phyloP scores from a whole-genome alignment of 2,888 invertebrate species.

The Desoria tigrina region DNA sequence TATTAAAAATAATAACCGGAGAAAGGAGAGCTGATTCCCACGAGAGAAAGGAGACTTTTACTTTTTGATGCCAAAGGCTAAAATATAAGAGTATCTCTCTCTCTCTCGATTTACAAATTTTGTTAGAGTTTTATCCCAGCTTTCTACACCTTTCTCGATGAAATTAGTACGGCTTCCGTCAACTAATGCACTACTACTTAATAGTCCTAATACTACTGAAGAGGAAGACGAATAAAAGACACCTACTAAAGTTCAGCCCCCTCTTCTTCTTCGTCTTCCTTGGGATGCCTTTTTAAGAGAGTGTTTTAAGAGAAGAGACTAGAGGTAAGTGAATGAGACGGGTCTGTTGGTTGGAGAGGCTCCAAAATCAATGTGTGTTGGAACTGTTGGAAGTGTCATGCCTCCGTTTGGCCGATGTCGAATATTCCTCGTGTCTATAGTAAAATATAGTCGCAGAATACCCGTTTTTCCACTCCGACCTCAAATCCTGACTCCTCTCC shows the following conservation, averaged over 20 bases:
- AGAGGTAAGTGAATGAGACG: slow-evolving; percentile 6
- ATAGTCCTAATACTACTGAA: too few species aligned
- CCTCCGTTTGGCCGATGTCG: not conserved
- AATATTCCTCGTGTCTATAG: not conserved
- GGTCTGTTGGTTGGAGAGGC: not conserved
- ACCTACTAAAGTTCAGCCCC: too few species aligned
- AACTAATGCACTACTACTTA: too few species aligned
- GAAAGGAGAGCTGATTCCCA: not conserved
- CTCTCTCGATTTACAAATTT: not conserved
- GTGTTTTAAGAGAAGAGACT: too few species aligned
- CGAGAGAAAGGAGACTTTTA: not conserved
- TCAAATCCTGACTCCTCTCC: not conserved
- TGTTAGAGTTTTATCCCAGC: too few species aligned
- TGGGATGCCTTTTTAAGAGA: too few species aligned
- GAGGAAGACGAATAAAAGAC: too few species aligned
- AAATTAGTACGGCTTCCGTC: too few species aligned
- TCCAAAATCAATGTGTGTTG: slow-evolving; percentile 9
- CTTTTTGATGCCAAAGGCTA: not conserved
- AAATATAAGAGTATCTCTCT: not conserved
- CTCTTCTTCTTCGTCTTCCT: too few species aligned
- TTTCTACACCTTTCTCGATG: too few species aligned
- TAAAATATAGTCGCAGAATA: not conserved
- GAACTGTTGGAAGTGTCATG: not conserved
- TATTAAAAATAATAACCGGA: slow-evolving; percentile 7
- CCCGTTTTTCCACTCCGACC: not conserved